Conservation (phyloP, 2,113 vertebrate species). For the Chiloscyllium plagiosum region DNA sequence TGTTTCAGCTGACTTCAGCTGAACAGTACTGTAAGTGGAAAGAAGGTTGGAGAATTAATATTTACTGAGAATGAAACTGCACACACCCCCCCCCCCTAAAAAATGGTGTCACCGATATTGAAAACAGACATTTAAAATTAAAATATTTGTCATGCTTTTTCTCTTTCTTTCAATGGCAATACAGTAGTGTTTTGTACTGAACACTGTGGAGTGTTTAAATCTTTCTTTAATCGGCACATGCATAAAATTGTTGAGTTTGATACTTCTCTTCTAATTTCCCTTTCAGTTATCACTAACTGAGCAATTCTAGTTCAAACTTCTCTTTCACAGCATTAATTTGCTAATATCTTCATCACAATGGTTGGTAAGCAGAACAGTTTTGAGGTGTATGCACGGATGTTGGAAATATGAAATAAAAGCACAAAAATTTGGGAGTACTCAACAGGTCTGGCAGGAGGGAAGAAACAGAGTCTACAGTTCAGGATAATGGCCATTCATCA, state of each 20-base stretch:
- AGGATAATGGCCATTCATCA: not conserved
- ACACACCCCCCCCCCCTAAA: not conserved
- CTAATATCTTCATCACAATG: not conserved
- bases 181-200: not conserved
- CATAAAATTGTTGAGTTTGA: no score
- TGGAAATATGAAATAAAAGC: not conserved
- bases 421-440: not conserved
- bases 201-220: not conserved
- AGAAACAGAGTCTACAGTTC: not conserved
- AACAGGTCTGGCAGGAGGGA: not conserved
- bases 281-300: no score
- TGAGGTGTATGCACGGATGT: not conserved
- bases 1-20: conserved; percentile 3
- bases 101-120: not conserved
- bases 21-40: not conserved
- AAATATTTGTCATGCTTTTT: not conserved
- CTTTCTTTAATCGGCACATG: not conserved
- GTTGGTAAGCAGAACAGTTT: not conserved
- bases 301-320: not conserved
- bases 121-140: not conserved
- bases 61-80: not conserved
- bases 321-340: no score
- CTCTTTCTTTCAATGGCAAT: not conserved
- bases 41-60: not conserved
- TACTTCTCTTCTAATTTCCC: no score